phyloP scores from a whole-genome alignment of 2,797 vertebrate genomes.

The Gorsachius magnificus region DNA sequence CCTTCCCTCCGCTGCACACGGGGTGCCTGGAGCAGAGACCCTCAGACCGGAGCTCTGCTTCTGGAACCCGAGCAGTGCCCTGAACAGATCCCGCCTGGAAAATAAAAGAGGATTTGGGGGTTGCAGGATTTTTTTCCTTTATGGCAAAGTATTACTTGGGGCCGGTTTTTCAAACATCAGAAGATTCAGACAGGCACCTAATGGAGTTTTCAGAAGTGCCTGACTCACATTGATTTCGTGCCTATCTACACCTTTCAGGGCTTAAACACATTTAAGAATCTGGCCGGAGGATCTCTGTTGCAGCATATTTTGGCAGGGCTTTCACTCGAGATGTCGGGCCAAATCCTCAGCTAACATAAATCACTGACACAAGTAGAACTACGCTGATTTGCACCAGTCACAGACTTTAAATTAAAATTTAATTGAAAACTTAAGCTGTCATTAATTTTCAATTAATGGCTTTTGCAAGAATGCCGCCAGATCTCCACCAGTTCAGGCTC shows the following conservation, averaged over 20 bases:
- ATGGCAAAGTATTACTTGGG: not conserved
- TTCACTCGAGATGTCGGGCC: not conserved
- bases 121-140: not conserved
- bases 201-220: not conserved
- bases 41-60: not conserved
- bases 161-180: not conserved
- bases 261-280: not conserved
- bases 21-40: not conserved
- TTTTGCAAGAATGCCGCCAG: constrained; percentile 15
- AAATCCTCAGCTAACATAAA: constrained; percentile 12
- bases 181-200: not conserved
- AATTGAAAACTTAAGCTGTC: constrained; percentile 59
- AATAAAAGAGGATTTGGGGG: not conserved
- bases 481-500: not conserved
- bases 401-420: constrained; percentile 29
- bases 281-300: not conserved
- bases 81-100: rapidly evolving
- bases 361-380: constrained; percentile 28
- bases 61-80: not conserved
- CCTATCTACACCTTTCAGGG: not conserved
- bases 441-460: constrained; percentile 39
- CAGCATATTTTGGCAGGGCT: not conserved
- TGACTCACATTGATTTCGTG: not conserved
- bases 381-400: constrained; percentile 25
- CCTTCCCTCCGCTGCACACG: not conserved